Base-by-base conservation (phyloP, 2,113 vertebrate genomes). In the Plecotus auritus region DNA sequence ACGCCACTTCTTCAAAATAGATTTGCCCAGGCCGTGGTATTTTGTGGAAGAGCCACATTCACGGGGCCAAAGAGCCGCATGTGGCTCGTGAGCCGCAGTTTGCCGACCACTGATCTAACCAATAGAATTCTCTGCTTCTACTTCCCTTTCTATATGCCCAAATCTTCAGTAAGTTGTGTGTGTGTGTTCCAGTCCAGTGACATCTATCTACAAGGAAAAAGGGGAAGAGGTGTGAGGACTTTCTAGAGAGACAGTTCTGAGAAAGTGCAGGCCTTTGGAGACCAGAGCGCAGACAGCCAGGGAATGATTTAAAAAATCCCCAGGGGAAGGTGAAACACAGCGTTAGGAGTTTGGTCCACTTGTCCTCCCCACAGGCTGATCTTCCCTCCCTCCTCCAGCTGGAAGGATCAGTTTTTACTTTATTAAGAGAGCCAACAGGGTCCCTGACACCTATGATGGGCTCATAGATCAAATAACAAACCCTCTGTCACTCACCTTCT, bases 401-500 rank as follows among this genome's bases (percentile, higher is more conserved):
- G 5, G 23, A 73, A 72, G 54, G 54, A 81, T 72, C 59, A 5
- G 32, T 80, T 77, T 77, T 86, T 78, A 32, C 74, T 86, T 83
- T 59, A 93, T 56, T 82, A 84, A 70, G 28, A 85, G n/a, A 93
- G 23, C 32, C 17, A 69, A 5, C 13, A 14, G 0, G 3, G 61
- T 70, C 37, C 35, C 74, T 54, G 37, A 67, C 13, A 20, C 40
- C 66, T 64, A 5, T 1, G 0, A 56, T 6, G 49, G 28, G 16
- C 42, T 72, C 54, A 2, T 32, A 12, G 54, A 42, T n/a, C 64
- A 47, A 69, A 30, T 73, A 77, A 10, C 23, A 49, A 51, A 23
- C 42, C 49, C 30, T 89, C 59, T 47, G 30, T 77, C 66, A 95
- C 98, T 98, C 90, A 99, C 99, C 95, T 45, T 92, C 86, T 2